phyloP scores from a whole-genome alignment of 2,888 invertebrate species.

The Spatulosminthurus flaviceps region DNA sequence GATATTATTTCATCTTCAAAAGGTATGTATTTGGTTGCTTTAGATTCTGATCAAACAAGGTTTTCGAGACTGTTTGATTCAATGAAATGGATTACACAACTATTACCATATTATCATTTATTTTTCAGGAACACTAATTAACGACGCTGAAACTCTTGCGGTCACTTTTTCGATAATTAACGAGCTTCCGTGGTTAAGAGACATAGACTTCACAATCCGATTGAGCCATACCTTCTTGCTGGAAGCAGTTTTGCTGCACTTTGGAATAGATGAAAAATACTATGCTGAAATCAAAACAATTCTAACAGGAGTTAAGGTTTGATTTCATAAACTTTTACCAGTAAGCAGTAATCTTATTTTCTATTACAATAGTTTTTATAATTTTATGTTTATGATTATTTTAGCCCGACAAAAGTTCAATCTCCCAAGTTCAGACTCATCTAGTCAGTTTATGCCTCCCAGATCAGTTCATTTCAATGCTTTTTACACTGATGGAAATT shows the following conservation, averaged over 20 bases:
- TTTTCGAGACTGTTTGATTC: too few relatives aligned
- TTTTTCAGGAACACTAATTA: constrained; percentile 74
- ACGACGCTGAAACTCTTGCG: constrained; percentile 86
- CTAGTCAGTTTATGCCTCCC: constrained; percentile 76
- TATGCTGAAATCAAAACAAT: constrained; percentile 65
- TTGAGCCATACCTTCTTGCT: constrained; percentile 83
- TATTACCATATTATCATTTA: too few relatives aligned
- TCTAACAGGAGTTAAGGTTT: constrained; percentile 65
- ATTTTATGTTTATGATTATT: constrained; percentile 49
- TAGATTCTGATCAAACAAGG: too few relatives aligned
- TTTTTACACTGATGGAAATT: constrained; percentile 75
- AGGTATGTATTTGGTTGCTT: constrained; percentile 16
- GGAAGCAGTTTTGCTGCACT: constrained; percentile 79
- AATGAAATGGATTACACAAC: too few relatives aligned
- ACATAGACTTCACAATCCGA: constrained; percentile 75
- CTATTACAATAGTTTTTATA: too few relatives aligned
- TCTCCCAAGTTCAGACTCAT: constrained; percentile 77
- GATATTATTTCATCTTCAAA: constrained; percentile 84
- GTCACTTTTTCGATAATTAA: constrained; percentile 79
- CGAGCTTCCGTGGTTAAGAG: constrained; percentile 74
- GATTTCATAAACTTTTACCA: constrained; percentile 1
- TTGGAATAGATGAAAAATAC: constrained; percentile 76
- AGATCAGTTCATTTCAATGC: constrained; percentile 73
- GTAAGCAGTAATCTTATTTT: too few relatives aligned
- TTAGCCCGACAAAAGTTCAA: constrained; percentile 73